A percentile compares a stretch with the other conserved stretches of the same genome.
Evolutionary conservation across 2,113 vertebrate species (phyloP).

Genomic region (Gobiocypris rarus): DNA sequence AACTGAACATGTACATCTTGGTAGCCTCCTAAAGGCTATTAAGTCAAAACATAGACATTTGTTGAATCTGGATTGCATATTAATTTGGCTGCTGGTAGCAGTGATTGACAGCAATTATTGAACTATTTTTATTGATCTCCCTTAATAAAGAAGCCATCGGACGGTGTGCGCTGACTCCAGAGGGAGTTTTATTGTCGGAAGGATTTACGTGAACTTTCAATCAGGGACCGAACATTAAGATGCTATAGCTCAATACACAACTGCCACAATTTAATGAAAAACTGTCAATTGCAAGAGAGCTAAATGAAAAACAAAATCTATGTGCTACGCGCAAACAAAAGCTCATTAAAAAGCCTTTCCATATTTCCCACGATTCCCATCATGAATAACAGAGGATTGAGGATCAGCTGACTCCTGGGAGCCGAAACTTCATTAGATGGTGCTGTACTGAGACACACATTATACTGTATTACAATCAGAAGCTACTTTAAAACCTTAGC

Average conservation of each 20-base stretch:
- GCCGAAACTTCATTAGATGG: neutral
- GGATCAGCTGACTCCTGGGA: slow-evolving; percentile 10
- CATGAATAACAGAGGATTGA: neutral
- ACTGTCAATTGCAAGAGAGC: neutral
- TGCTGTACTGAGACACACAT: neutral
- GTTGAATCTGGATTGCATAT: slow-evolving; percentile 2
- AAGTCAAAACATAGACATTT: neutral
- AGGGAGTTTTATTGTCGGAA: neutral
- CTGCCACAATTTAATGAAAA: slow-evolving; percentile 26
- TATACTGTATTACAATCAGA: slow-evolving; percentile 8
- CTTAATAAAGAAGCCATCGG: slow-evolving; percentile 12
- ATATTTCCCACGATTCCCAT: slow-evolving; percentile 27
- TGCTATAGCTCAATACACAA: neutral
- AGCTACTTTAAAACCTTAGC: neutral
- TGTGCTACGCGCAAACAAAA: slow-evolving; percentile 1
- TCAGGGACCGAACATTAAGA: slow-evolving; percentile 6
- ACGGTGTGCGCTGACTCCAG: neutral
- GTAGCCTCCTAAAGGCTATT: neutral
- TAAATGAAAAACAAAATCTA: neutral
- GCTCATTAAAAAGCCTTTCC: slow-evolving; percentile 21
- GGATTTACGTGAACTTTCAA: neutral
- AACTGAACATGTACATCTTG: neutral
- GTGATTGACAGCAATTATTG: slow-evolving; percentile 19
- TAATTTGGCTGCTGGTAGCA: neutral
- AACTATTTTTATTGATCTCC: slow-evolving; percentile 20